A percentile compares a stretch with the other conserved stretches of the same genome.
phyloP scores from a whole-genome alignment of 1,140 invertebrate genomes.

The Pogonomyrmex barbatus region DNA sequence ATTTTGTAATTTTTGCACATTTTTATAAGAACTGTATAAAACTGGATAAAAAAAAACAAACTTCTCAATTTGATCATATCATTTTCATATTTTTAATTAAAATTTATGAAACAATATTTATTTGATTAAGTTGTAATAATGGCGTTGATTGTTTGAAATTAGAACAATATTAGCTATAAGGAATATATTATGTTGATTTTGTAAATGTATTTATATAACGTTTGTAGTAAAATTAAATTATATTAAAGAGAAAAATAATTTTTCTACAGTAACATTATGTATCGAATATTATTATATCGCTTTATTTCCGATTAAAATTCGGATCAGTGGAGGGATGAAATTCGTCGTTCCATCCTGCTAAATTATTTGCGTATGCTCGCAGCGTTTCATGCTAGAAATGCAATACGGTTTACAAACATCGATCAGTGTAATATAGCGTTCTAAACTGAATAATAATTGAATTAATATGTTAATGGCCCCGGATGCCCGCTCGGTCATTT shows the following conservation, averaged over 20 bases:
- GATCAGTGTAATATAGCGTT: slow-evolving; percentile 60
- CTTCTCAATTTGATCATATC: slow-evolving; percentile 3
- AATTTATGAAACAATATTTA: background rate
- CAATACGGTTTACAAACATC: slow-evolving; percentile 63
- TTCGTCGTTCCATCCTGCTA: slow-evolving; percentile 46
- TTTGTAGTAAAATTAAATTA: background rate
- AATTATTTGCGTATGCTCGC: slow-evolving; percentile 58
- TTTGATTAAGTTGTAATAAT: background rate
- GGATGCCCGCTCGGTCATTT: slow-evolving; percentile 42
- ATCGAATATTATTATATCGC: slow-evolving; percentile 22
- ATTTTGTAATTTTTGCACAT: background rate
- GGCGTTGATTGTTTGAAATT: slow-evolving; percentile 21
- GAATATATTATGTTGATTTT: slow-evolving; percentile 24
- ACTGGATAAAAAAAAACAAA: background rate
- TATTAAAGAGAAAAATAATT: slow-evolving; percentile 1
- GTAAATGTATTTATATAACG: slow-evolving; percentile 4
- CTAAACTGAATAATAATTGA: slow-evolving; percentile 65
- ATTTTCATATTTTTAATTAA: slow-evolving; percentile 13
- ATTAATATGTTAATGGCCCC: slow-evolving; percentile 61
- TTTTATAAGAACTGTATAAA: background rate
- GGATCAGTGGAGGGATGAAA: slow-evolving; percentile 48
- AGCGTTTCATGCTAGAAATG: slow-evolving; percentile 58
- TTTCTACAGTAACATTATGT: slow-evolving; percentile 17
- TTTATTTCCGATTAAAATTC: slow-evolving; percentile 39
- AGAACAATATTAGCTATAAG: background rate